Evolutionary conservation across 2,888 invertebrate species (phyloP), one percentile per base, ranked within the genome.

Genomic region (Dynastes tityus): DNA sequence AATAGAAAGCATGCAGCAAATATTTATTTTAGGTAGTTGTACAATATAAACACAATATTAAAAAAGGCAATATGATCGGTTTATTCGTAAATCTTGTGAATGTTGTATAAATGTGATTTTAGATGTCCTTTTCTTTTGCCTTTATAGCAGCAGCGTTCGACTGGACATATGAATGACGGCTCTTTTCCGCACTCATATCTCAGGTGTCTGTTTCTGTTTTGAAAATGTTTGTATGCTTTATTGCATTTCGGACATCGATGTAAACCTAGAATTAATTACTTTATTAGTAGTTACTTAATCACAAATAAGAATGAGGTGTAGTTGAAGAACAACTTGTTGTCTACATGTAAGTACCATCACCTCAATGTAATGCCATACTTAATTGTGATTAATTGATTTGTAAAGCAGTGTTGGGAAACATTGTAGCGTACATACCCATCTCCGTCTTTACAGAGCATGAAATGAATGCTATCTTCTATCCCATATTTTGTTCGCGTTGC

Each of bases 161-260:
- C 68, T 9, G 58, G 64, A 55, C 82, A 82, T 37, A 55, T 29
- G 45, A 77, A 81, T 9, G 70, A 61, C 40, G 82, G 82, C 53
- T 78, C 78, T 64, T 78, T 80, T n/a, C 84, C 84, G 68, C 85
- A 85, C 74, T 84, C 83, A 64, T 81, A 82, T 74, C 77, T 81
- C 65, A 81, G 53, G 78, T 85, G 85, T 29, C 84, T 81, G 68
- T 83, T 83, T 9, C 74, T 45, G 68, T 80, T 82, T 27, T 80
- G 77, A 71, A 83, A 83, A 13, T 79, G 75, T 32, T 61, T 53
- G 71, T 82, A 82, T 13, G 75, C 51, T 37, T 67, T 78, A 2
- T 71, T 76, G 37, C 80, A 78, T n/a, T 79, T 61, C 4, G 79
- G 73, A 55, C 79, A 78, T 13, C 22, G 63, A 40, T 58, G 74